phyloP scores from a whole-genome alignment of 2,113 vertebrate genomes.

The Pyrgilauda ruficollis region DNA sequence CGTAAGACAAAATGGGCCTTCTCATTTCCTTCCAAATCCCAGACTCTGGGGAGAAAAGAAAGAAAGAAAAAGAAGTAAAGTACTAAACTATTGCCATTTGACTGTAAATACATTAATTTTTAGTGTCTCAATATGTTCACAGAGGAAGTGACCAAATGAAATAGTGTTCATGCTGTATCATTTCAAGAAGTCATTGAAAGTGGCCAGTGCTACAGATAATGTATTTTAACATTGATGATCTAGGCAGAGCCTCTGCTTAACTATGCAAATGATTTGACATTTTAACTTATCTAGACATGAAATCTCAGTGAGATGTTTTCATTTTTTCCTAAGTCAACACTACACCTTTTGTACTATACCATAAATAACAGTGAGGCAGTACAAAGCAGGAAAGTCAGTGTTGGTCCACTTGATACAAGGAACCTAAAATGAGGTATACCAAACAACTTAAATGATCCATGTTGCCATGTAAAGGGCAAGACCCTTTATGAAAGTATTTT shows the following conservation, averaged over 20 bases:
- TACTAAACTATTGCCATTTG: neutral
- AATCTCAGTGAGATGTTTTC: neutral
- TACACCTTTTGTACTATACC: neutral
- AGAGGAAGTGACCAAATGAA: neutral
- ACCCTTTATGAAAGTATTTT: neutral
- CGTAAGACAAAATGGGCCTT: slow-evolving; percentile 83
- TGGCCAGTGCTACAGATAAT: neutral
- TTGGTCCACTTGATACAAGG: neutral
- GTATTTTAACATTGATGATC: neutral
- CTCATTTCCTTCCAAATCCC: slow-evolving; percentile 90
- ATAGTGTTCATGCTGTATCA: neutral
- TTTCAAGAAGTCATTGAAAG: neutral
- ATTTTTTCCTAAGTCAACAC: neutral
- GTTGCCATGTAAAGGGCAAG: neutral
- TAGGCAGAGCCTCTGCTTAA: neutral
- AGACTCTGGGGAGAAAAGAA: slow-evolving; percentile 76
- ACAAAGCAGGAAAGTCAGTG: neutral
- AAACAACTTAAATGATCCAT: neutral
- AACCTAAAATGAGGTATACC: neutral
- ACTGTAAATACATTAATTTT: neutral
- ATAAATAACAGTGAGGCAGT: neutral
- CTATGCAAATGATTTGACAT: neutral
- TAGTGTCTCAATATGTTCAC: neutral
- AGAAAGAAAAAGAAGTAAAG: neutral
- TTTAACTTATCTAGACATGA: neutral